Conservation (phyloP, 53 echinoderm and acorn worm genomes). For the Glandiceps talaboti region DNA sequence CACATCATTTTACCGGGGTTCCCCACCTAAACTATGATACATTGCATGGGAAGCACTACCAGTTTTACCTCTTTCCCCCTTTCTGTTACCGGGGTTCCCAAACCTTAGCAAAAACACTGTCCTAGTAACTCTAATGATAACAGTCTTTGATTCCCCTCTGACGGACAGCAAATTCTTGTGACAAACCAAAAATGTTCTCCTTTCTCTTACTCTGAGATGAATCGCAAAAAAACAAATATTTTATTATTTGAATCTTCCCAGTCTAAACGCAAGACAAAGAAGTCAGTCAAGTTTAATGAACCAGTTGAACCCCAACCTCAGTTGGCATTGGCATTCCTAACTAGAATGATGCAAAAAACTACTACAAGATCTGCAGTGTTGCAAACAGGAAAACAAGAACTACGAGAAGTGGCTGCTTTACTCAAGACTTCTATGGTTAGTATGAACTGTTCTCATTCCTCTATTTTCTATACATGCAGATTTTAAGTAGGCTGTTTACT, state of each 20-base stretch:
- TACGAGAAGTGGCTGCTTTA: slow-evolving; percentile 41
- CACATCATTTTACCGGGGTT: no score
- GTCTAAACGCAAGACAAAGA: slow-evolving; percentile 26
- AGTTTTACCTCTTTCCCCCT: no score
- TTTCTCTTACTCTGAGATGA: not conserved
- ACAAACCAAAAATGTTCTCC: not conserved
- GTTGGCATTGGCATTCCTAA: slow-evolving; percentile 51
- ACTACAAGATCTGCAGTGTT: slow-evolving; percentile 50
- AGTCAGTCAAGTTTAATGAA: slow-evolving; percentile 56
- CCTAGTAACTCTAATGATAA: no score
- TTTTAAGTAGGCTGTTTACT: no score
- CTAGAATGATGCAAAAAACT: slow-evolving; percentile 53
- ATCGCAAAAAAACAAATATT: not conserved
- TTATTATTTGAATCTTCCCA: not conserved
- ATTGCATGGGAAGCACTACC: no score
- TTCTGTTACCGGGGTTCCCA: no score
- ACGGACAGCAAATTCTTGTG: no score
- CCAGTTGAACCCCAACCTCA: slow-evolving; percentile 55
- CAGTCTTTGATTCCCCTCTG: no score
- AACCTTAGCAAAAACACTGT: no score
- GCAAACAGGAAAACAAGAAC: slow-evolving; percentile 21
- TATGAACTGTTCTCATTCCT: not conserved
- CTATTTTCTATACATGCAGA: no score
- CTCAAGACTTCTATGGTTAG: slow-evolving; percentile 23
- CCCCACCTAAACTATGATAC: no score